Base-by-base conservation (phyloP, 2,888 invertebrate species). In the Hoplodrina ambigua region DNA sequence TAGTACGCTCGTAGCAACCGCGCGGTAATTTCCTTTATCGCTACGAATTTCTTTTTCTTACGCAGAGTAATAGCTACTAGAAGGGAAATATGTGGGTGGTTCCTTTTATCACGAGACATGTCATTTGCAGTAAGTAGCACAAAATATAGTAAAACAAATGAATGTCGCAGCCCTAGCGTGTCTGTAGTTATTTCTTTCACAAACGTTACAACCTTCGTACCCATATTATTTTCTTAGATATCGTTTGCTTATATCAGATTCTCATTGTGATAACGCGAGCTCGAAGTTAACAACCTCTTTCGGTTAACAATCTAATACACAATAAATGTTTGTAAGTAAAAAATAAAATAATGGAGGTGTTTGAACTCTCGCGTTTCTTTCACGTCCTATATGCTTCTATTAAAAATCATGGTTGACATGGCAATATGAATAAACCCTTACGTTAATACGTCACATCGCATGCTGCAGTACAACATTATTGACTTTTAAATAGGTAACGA, bases 261-360 rank as follows among this genome's bases (percentile, higher is more conserved):
- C 66, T 17, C 46, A 72, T 75, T 70, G n/a, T 25, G 78, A 85
- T 83, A 74, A 72, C 65, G 44, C 52, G 13, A 74, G 62, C 33
- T 52, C 41, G 49, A 58, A 73, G 71, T 67, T 78, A 83, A 83
- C 75, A 80, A 85, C 66, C 69, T 72, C 53, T 58, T 76, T 70
- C 44, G 19, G 17, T 46, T 60, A 19, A 50, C 25, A 78, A 60
- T 73, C 15, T 60, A 49, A 64, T 56, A 54, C 46, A 62, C 64
- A 61, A 61, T 55, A 59, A 64, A 41, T 59, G 17, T 57, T 50
- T 56, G 33, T 65, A 25, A 59, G 13, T 30, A 53, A 55, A 76
- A 69, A 50, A 57, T 15, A 8, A n/a, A n/a, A n/a, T 30, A 25
- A 41, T 46, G 41, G 2, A 54, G 71, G 81, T 69, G 50, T 71